phyloP scores from a whole-genome alignment of 2,113 vertebrate species.

The Carassius auratus region DNA sequence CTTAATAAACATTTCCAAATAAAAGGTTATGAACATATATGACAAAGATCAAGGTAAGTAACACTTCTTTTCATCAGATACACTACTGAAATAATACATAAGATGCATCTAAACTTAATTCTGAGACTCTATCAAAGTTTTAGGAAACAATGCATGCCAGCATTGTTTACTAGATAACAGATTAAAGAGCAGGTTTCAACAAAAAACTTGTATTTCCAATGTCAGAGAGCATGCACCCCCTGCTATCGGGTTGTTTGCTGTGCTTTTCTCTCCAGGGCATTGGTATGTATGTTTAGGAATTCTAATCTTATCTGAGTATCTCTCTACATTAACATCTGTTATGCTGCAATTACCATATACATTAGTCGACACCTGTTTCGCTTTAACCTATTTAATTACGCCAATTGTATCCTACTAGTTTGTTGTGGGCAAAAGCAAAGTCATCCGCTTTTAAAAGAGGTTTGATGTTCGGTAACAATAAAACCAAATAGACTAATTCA shows the following conservation, averaged over 20 bases:
- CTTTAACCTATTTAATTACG: slow-evolving; percentile 75
- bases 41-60: background rate
- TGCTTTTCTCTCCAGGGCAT: slow-evolving; percentile 53
- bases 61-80: background rate
- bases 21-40: background rate
- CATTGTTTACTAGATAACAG: slow-evolving; percentile 12
- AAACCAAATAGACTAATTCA: slow-evolving; percentile 53
- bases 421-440: slow-evolving; percentile 60
- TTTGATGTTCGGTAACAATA: slow-evolving; percentile 58
- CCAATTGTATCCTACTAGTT: slow-evolving; percentile 60
- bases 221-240: slow-evolving; percentile 27
- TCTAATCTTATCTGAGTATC: slow-evolving; percentile 71
- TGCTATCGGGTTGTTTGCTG: slow-evolving; percentile 50
- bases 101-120: background rate
- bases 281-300: slow-evolving; percentile 64
- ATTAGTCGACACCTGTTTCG: slow-evolving; percentile 82
- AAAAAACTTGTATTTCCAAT: slow-evolving; percentile 30
- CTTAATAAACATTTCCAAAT: slow-evolving; percentile 14
- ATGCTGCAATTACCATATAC: slow-evolving; percentile 82
- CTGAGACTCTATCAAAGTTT: background rate
- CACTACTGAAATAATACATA: background rate
- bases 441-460: slow-evolving; percentile 58
- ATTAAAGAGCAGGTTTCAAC: slow-evolving; percentile 11
- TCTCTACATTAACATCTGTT: slow-evolving; percentile 75
- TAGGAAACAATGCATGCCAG: slow-evolving; percentile 13